Evolutionary conservation across 2,797 vertebrate genomes (phyloP), one percentile per base, ranked within the genome.

Genomic region (Silurus lanzhouensis): DNA sequence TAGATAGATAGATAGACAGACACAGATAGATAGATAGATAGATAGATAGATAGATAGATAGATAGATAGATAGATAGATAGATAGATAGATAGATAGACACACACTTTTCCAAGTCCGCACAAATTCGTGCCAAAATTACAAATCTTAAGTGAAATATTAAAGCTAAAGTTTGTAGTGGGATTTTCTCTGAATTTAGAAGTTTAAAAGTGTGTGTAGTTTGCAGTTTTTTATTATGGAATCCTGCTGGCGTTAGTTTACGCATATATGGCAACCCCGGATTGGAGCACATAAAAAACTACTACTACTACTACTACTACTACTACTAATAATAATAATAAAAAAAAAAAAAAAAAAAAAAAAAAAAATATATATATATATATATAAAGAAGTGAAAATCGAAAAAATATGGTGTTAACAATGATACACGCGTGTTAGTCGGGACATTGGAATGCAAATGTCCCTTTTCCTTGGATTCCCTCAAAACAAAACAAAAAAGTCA

Each of bases 361-460:
- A 31, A 31, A 1, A 31, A 31, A 31, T 31, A 31, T 31, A 31
- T 31, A 31, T 31, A 31, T 31, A 31, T 31, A 31, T 31, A 31
- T 31, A 70, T 1, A 31, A 2, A 57, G 6, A 63, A 5, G 14
- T 10, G 15, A 79, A 31, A 79, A 38, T 10, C 31, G 9, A 8
- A 48, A 67, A 55, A 63, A 20, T 31, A 67, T 81, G 17, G 79
- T 67, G 79, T 55, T 81, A 81, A 55, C 25, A 31, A n/a, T 55
- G 79, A 81, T 67, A 68, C 89, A 91, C 83, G 88, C 85, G 90
- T 89, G 84, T 57, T 61, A 48, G 81, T 82, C 81, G 13, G 13
- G 27, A 60, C 68, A 71, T 82, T 82, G 67, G 68, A 75, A 83
- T 75, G 82, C 71, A 71, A 77, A 67, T 78, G 77, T 27, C 66